Evolutionary conservation across 1,140 invertebrate genomes (phyloP).

Genomic region (Calephelis virginiensis): DNA sequence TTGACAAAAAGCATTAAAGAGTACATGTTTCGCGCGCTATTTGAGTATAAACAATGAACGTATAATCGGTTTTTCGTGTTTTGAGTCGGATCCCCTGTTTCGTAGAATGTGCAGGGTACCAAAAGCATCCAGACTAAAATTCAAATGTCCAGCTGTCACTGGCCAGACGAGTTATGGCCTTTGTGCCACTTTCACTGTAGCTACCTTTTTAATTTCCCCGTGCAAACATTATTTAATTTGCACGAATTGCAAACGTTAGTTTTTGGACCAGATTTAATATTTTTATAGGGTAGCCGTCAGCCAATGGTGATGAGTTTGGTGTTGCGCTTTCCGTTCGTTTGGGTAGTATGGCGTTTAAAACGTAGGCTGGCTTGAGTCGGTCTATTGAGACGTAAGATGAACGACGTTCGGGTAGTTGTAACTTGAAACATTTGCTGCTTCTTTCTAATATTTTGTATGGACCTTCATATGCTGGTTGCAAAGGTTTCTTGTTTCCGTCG

Average conservation of each 20-base stretch:
- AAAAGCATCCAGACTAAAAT: slow-evolving; percentile 47
- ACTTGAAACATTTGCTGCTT: no score
- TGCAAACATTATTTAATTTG: slow-evolving; percentile 62
- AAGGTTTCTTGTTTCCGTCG: no score
- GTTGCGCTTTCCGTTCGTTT: no score
- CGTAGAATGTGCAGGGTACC: slow-evolving; percentile 38
- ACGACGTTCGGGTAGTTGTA: no score
- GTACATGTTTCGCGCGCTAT: slow-evolving; percentile 55
- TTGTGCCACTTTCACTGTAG: slow-evolving; percentile 67
- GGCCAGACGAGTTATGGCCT: slow-evolving; percentile 68
- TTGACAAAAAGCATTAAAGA: slow-evolving; percentile 59
- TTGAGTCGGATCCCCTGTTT: slow-evolving; percentile 57
- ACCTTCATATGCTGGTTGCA: no score
- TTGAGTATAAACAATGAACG: slow-evolving; percentile 61
- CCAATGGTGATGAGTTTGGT: no score
- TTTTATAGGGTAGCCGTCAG: no score
- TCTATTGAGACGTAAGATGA: no score
- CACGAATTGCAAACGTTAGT: slow-evolving; percentile 26
- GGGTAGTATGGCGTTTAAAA: no score
- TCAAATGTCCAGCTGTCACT: slow-evolving; percentile 50
- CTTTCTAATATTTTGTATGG: no score
- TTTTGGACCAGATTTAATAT: not conserved
- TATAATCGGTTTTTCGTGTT: slow-evolving; percentile 73
- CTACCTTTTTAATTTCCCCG: slow-evolving; percentile 64
- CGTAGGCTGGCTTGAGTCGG: no score